Evolutionary conservation across 2,888 invertebrate species (phyloP), one percentile per base, ranked within the genome.

Genomic region (Acanthosoma haemorrhoidale): DNA sequence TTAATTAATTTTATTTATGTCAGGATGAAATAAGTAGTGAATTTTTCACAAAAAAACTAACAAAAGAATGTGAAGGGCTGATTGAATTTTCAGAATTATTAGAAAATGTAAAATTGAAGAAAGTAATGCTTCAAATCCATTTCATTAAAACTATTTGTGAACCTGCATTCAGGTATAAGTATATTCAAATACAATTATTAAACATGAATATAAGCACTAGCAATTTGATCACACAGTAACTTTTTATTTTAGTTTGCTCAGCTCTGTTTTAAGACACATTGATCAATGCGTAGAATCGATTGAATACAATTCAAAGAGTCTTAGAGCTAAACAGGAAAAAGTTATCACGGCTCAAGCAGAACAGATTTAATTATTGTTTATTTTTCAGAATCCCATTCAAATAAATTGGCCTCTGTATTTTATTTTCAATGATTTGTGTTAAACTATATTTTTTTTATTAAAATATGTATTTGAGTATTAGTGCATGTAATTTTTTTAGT

Each of bases 1-100:
- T n/a, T n/a, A n/a, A n/a, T n/a, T n/a, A n/a, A n/a, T n/a, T n/a
- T n/a, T n/a, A n/a, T n/a, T n/a, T n/a, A n/a, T 3, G 2, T n/a
- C 29, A 69, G 68, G 63, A 21, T 6, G 29, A 15, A 13, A 57
- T 29, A 9, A 18, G 51, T 11, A 57, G 61, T 2, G 71, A 71
- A 38, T 69, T 69, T 63, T 61, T 58, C 15, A 11, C 6, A 4
- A 13, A 25, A 15, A 51, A 34, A 32, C 16, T 43, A 16, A n/a
- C 18, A 9, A 43, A 13, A 0, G 31, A 57, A 29, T 59, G 34
- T 9, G 36, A 43, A 4, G 69, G 68, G 29, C 63, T 69, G 1
- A 69, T 71, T 29, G 59, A 68, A 6, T 25, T 71, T 13, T 16
- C 32, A 29, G 67, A 39, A 13, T 15, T 64, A 1, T 29, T 29